Conservation (phyloP, 1,140 invertebrate species). For the Euura lappo region DNA sequence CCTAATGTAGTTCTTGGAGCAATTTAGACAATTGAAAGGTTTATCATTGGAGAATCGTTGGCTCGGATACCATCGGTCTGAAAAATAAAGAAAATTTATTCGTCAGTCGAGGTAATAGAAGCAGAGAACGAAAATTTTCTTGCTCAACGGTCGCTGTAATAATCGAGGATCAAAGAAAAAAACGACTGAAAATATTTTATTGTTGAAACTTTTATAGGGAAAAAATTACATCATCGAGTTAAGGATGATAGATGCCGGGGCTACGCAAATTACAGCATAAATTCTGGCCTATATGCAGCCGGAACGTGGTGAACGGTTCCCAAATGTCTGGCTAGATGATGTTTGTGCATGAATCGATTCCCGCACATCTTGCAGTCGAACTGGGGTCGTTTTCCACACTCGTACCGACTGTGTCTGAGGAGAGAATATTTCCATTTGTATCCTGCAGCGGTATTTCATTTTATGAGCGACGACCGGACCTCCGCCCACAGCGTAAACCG, state of each 20-base stretch:
- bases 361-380: conserved; percentile 53
- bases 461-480: too few species aligned
- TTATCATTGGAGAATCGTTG: neutral
- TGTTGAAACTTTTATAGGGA: too few species aligned
- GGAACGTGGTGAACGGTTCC: neutral
- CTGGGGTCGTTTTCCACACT: conserved; percentile 53
- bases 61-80: neutral
- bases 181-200: too few species aligned
- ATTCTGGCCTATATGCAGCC: too few species aligned
- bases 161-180: too few species aligned
- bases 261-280: too few species aligned
- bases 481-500: too few species aligned
- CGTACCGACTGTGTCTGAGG: conserved; percentile 51
- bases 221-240: too few species aligned
- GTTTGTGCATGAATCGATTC: conserved; percentile 60
- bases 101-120: neutral
- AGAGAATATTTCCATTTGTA: conserved; percentile 41
- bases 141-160: too few species aligned
- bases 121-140: neutral
- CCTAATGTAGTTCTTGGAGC: conserved; percentile 53
- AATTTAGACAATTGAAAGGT: conserved; percentile 36
- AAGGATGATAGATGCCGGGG: too few species aligned
- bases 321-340: conserved; percentile 27
- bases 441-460: neutral
- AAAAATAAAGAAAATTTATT: neutral